Conservation (phyloP, 2,888 invertebrate genomes). For the Polyommatus icarus region DNA sequence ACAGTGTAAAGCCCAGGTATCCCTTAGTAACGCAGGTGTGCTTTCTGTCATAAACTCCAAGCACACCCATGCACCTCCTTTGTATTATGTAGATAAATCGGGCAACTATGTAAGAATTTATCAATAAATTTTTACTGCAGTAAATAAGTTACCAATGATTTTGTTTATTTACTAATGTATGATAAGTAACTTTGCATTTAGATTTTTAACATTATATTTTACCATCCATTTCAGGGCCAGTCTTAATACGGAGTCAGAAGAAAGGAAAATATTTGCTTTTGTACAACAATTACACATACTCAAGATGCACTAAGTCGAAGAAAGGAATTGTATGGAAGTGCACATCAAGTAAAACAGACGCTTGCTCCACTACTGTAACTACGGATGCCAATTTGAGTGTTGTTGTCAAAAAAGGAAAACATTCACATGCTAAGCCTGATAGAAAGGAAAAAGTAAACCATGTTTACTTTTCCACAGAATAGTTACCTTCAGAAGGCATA, state of each 20-base stretch:
- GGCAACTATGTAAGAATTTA: slow-evolving; percentile 58
- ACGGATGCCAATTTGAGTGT: slow-evolving; percentile 65
- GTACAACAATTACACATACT: slow-evolving; percentile 57
- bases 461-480: slow-evolving; percentile 65
- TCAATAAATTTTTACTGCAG: background rate
- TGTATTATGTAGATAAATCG: slow-evolving; percentile 57
- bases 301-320: slow-evolving; percentile 62
- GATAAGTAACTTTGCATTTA: background rate
- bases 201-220: background rate
- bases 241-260: slow-evolving; percentile 60
- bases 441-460: slow-evolving; percentile 60
- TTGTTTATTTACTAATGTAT: background rate
- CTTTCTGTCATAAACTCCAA: slow-evolving; percentile 51
- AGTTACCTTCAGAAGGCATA: background rate
- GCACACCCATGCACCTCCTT: slow-evolving; percentile 63
- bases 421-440: slow-evolving; percentile 54
- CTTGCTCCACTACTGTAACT: slow-evolving; percentile 57
- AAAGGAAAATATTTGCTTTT: slow-evolving; percentile 59
- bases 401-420: slow-evolving; percentile 53
- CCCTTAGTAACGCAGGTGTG: slow-evolving; percentile 51
- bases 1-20: slow-evolving; percentile 61
- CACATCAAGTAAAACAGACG: slow-evolving; percentile 57
- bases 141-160: background rate
- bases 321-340: slow-evolving; percentile 72
- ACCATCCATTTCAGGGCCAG: slow-evolving; percentile 55